These are phyloP conservation scores for Hydropotes inermis DNA, from an alignment of 2,113 vertebrate genomes.

Conservation along the genomic window DNA sequence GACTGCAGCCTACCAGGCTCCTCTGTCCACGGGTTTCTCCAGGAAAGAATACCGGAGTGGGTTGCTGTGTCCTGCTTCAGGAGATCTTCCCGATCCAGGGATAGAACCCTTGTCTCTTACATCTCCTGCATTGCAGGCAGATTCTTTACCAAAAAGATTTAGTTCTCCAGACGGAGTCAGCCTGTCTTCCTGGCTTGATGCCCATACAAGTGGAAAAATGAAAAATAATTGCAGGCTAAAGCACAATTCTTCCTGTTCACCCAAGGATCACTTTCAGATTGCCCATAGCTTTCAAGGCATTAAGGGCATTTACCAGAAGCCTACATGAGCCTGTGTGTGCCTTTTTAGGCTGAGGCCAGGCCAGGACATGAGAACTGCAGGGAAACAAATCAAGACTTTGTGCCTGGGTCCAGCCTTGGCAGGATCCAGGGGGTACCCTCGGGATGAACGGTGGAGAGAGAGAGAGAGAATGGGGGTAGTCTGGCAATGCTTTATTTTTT, in stretches of 20 bases:
- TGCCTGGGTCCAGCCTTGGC: too few relatives aligned
- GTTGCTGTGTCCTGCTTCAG: neutral
- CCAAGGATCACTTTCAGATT: neutral
- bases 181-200: neutral
- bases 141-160: neutral
- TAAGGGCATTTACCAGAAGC: neutral
- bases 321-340: neutral
- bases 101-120: neutral
- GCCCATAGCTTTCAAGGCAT: fast-evolving
- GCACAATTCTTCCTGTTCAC: neutral
- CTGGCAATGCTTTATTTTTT: too few relatives aligned
- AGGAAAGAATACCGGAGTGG: neutral
- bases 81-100: neutral
- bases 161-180: neutral
- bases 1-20: neutral
- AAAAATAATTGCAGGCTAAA: neutral
- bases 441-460: too few relatives aligned
- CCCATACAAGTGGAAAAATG: too few relatives aligned
- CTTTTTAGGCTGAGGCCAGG: neutral
- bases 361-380: neutral
- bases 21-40: neutral
- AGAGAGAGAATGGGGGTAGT: too few relatives aligned
- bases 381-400: neutral
- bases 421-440: too few relatives aligned
- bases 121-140: neutral